Conservation (phyloP, 1,140 invertebrate species). For the Ceratina australensis region DNA sequence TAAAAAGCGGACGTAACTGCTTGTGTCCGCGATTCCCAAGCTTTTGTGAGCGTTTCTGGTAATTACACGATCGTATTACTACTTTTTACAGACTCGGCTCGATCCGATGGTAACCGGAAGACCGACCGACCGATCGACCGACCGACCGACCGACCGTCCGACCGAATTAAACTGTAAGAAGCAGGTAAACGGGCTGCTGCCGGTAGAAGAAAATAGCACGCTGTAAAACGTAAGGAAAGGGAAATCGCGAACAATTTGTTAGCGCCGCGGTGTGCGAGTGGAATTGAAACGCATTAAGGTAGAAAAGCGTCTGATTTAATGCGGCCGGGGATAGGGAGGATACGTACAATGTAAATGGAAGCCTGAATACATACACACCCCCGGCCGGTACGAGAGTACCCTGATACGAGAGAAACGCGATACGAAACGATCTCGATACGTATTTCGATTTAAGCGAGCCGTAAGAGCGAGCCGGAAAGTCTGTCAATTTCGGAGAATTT, state of each 20-base stretch:
- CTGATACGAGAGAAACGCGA: not conserved
- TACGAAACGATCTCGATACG: not conserved
- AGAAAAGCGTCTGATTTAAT: not conserved
- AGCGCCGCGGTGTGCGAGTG: no score
- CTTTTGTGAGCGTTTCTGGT: conserved; percentile 62
- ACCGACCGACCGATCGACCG: no score
- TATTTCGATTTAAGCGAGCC: not conserved
- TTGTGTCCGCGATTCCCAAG: not conserved
- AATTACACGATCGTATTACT: conserved; percentile 71
- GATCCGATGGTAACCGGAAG: no score
- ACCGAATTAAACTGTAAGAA: no score
- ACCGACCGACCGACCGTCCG: no score
- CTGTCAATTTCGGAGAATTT: conserved; percentile 10
- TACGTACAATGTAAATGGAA: not conserved
- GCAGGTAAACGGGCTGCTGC: no score
- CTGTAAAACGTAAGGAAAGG: no score
- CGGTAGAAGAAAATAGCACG: no score
- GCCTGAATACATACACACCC: not conserved
- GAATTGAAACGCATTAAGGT: not conserved
- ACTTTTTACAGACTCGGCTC: not conserved
- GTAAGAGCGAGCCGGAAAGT: conserved; percentile 6
- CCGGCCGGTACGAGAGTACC: no score
- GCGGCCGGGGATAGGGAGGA: no score
- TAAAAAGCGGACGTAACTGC: not conserved
- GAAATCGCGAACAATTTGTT: no score